Evolutionary conservation across 92 coral and sea anemone species (phyloP).

Genomic region (Parazoanthus swiftii): DNA sequence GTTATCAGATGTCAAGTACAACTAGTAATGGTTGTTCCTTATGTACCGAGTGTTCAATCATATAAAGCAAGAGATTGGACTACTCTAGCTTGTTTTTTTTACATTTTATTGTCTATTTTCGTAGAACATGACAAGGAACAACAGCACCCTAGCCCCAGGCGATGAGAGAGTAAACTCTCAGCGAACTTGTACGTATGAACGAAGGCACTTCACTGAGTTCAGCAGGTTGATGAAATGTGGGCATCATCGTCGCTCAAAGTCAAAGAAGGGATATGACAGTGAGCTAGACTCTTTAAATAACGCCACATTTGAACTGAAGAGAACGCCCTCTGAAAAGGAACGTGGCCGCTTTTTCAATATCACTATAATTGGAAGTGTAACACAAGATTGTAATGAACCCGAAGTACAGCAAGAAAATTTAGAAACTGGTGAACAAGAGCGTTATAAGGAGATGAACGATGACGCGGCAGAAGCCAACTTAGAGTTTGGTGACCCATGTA

Average conservation of each 20-base stretch:
- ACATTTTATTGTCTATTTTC: neutral
- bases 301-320: constrained; percentile 39
- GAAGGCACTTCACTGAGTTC: constrained; percentile 12
- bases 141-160: neutral
- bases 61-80: neutral
- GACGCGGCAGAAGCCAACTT: neutral
- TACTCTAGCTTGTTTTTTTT: neutral
- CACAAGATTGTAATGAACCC: constrained; percentile 10
- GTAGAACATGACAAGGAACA: constrained; percentile 21
- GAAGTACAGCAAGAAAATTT: neutral
- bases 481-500: constrained; percentile 40
- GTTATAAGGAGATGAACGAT: constrained; percentile 17
- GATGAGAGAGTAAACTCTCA: neutral
- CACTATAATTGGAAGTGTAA: constrained; percentile 38
- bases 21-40: too few relatives aligned
- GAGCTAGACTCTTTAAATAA: constrained; percentile 32
- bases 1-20: too few relatives aligned
- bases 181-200: constrained; percentile 29
- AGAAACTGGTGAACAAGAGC: constrained; percentile 15
- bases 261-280: neutral
- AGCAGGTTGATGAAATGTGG: constrained; percentile 1
- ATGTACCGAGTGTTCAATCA: neutral
- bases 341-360: constrained; percentile 57
- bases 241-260: neutral
- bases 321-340: constrained; percentile 32